These are phyloP conservation scores for Heliconius hermathena DNA, from an alignment of 1,140 invertebrate species.

Conservation along the genomic window DNA sequence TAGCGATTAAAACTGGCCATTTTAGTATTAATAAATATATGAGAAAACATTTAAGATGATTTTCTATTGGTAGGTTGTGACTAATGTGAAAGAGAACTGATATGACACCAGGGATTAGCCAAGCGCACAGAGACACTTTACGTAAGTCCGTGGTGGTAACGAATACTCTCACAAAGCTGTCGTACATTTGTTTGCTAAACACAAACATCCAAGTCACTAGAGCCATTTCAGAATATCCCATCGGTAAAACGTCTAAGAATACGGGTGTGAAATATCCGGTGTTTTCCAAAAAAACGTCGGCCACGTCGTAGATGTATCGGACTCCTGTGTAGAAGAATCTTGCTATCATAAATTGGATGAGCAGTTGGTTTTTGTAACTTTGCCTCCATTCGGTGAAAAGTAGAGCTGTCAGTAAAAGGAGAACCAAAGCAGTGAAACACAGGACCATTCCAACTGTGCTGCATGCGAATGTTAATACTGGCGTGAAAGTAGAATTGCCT, in stretches of 20 bases:
- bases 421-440: slow-evolving; percentile 45
- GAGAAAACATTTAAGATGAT: slow-evolving; percentile 40
- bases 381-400: slow-evolving; percentile 66
- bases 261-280: slow-evolving; percentile 19
- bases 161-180: slow-evolving; percentile 66
- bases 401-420: slow-evolving; percentile 58
- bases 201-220: slow-evolving; percentile 67
- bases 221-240: slow-evolving; percentile 58
- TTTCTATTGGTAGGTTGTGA: slow-evolving; percentile 36
- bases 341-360: slow-evolving; percentile 69
- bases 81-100: slow-evolving; percentile 39
- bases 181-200: slow-evolving; percentile 68
- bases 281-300: slow-evolving; percentile 32
- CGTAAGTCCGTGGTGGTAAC: slow-evolving; percentile 41
- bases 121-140: slow-evolving; percentile 53
- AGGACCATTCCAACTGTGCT: slow-evolving; percentile 59
- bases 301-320: slow-evolving; percentile 53
- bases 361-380: slow-evolving; percentile 65
- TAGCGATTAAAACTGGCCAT: slow-evolving; percentile 62
- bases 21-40: slow-evolving; percentile 58
- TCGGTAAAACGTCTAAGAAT: slow-evolving; percentile 41
- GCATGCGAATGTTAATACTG: slow-evolving; percentile 39
- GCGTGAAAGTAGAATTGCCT: slow-evolving; percentile 21
- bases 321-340: slow-evolving; percentile 56
- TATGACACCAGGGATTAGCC: slow-evolving; percentile 50